Percentiles rank a stretch among this genome's conserved stretches.
Conservation (phyloP, 2,113 vertebrate genomes). For the Solenodon paradoxus region DNA sequence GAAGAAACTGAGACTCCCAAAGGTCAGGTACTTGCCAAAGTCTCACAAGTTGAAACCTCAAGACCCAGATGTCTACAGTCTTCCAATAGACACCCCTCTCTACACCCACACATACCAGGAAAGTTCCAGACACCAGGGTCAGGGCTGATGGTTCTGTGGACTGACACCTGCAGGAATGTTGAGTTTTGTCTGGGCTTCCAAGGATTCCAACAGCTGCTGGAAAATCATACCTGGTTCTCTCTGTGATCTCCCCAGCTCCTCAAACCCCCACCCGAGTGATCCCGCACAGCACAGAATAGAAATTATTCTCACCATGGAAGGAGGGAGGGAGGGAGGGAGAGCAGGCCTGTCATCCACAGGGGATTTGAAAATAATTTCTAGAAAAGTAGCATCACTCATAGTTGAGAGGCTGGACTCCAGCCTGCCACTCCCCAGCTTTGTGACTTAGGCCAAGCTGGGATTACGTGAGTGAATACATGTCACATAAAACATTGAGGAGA, state of each 20-base stretch:
- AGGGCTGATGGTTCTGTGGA: neutral
- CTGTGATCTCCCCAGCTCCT: neutral
- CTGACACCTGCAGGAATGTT: neutral
- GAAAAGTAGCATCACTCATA: neutral
- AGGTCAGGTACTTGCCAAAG: neutral
- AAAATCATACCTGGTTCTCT: neutral
- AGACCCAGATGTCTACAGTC: neutral
- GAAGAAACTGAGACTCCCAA: neutral
- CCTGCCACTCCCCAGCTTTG: neutral
- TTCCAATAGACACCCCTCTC: neutral
- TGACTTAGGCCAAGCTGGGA: neutral
- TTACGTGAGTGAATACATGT: neutral
- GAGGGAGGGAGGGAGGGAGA: neutral
- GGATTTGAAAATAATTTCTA: neutral
- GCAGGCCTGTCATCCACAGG: neutral
- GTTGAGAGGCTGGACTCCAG: neutral
- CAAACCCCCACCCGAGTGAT: neutral
- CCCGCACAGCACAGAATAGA: neutral
- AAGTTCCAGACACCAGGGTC: neutral
- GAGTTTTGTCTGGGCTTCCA: neutral
- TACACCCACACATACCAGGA: rapidly evolving
- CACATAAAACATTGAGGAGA: neutral
- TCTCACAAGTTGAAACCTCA: neutral
- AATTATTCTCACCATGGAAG: neutral
- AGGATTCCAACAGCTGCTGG: neutral